phyloP scores from a whole-genome alignment of 2,113 vertebrate species.

The Mugil cephalus region DNA sequence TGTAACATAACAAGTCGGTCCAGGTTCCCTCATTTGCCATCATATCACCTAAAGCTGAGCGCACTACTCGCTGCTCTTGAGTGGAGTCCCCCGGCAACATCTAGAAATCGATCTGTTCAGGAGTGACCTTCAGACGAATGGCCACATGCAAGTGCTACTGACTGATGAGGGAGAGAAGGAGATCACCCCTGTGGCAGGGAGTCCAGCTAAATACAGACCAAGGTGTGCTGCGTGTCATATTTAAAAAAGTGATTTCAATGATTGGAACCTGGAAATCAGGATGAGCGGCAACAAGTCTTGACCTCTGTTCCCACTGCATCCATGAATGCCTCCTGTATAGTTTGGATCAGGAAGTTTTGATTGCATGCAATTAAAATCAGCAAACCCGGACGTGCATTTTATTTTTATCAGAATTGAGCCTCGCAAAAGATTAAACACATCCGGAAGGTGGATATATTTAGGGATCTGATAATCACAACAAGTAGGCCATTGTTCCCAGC shows the following conservation, averaged over 20 bases:
- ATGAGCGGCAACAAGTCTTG: too few species aligned
- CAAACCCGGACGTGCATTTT: not conserved
- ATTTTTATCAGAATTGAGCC: not conserved
- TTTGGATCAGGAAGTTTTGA: not conserved
- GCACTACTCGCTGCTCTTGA: constrained; percentile 38
- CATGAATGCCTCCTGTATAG: not conserved
- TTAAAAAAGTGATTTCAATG: not conserved
- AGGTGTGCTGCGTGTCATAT: constrained; percentile 11
- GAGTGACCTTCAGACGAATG: constrained; percentile 77
- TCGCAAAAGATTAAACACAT: constrained; percentile 33
- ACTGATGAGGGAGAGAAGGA: constrained; percentile 43
- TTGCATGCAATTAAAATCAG: not conserved
- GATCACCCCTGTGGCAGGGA: not conserved
- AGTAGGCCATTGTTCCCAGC: constrained; percentile 66
- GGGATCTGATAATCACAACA: constrained; percentile 64
- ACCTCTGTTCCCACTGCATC: not conserved
- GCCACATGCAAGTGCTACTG: constrained; percentile 41
- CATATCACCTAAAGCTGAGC: constrained; percentile 27
- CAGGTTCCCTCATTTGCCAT: constrained; percentile 13
- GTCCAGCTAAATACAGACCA: constrained; percentile 11
- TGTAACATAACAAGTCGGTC: constrained; percentile 16
- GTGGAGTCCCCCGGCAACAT: constrained; percentile 46
- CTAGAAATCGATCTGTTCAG: constrained; percentile 64
- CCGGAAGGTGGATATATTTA: constrained; percentile 39
- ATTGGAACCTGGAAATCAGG: not conserved